Base-by-base conservation (phyloP, 1,140 invertebrate genomes). In the Zaprionus gabonicus region DNA sequence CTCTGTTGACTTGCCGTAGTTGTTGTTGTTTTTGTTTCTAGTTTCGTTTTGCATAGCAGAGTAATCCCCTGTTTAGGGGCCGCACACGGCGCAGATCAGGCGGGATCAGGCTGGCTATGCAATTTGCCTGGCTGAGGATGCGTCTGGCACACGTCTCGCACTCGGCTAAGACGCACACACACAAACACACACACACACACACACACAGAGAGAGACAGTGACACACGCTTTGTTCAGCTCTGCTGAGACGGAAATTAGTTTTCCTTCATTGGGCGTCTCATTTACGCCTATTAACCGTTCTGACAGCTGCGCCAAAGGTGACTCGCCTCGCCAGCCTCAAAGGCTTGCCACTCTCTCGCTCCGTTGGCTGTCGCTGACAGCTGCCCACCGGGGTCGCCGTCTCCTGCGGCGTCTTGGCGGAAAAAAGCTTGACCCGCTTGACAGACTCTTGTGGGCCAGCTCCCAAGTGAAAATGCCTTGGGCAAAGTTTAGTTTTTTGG, bases 231-330 rank as follows among this genome's bases (percentile, higher is more conserved):
- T 80, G 77, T 71, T 51, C 63, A 46, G 23, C 25, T 25, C 34
- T 31, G 31, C 41, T 44, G 41, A 25, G 59, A 55, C 78, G 84
- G 85, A 88, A 88, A 88, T 88, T 88, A 79, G 83, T 87, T 87
- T 85, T 88, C 57, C 72, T 67, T 80, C 75, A 63, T 88, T 83
- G 83, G 83, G 81, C 83, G 74, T 70, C 84, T 88, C 81, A 88
- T 88, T 88, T 88, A 90, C 84, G 84, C 78, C 78, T 88, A 88
- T 90, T 88, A 84, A 74, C 71, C 73, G 69, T 84, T 72, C 59
- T 65, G 78, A 90, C 84, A 88, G 84, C 84, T 90, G 84, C 70
- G 62, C 68, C 68, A 63, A 88, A 82, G 74, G 71, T 76, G 51
- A 76, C 62, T 46, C n/a, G 41, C n/a, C 41, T 46, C 1, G 28